These are phyloP conservation scores for Tachyglossus aculeatus DNA, from an alignment of 2,797 vertebrate species.

Conservation along the genomic window DNA sequence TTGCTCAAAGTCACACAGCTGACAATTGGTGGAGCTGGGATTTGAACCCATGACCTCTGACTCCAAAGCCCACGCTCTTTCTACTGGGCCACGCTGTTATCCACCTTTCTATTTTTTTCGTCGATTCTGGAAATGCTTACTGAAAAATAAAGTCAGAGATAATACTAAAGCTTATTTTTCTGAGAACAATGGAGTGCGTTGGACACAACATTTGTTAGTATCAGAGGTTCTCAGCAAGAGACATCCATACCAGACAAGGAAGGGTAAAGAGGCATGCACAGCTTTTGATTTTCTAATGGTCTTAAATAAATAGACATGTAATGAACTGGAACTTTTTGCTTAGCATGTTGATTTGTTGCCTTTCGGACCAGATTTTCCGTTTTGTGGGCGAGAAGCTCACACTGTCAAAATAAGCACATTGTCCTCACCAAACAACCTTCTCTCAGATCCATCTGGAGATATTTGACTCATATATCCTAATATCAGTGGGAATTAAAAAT, in stretches of 20 bases:
- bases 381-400: slow-evolving; percentile 11
- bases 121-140: background rate
- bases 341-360: slow-evolving; percentile 13
- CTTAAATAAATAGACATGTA: slow-evolving; percentile 33
- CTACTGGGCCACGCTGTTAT: background rate
- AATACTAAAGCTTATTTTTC: slow-evolving; percentile 6
- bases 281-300: slow-evolving; percentile 33
- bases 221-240: slow-evolving; percentile 25
- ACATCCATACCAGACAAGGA: slow-evolving; percentile 35
- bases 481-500: slow-evolving; percentile 3
- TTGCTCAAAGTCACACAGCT: too few species aligned
- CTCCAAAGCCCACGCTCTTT: background rate
- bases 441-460: slow-evolving; percentile 39
- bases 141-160: background rate
- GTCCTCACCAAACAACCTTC: background rate
- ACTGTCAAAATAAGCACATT: slow-evolving; percentile 35
- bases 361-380: slow-evolving; percentile 24
- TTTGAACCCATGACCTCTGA: background rate
- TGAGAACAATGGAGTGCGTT: background rate
- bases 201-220: slow-evolving; percentile 2
- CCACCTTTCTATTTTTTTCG: background rate
- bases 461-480: slow-evolving; percentile 23
- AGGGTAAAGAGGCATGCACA: slow-evolving; percentile 1
- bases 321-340: slow-evolving; percentile 33
- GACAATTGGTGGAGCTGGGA: too few species aligned